Evolutionary conservation across 2,888 invertebrate genomes (phyloP), one percentile per base, ranked within the genome.

Genomic region (Malthinus flaveolus): DNA sequence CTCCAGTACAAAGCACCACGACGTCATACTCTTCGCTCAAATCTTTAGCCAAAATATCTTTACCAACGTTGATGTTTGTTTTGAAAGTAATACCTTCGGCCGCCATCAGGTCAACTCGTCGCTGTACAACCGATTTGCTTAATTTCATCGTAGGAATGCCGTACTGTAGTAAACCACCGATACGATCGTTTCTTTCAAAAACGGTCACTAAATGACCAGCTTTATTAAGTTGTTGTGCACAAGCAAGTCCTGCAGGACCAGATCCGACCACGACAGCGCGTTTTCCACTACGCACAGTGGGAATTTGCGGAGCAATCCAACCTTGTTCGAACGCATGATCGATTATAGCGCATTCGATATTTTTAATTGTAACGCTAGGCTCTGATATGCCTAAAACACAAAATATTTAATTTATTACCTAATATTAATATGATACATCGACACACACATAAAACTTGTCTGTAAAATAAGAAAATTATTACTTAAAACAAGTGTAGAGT

Each of bases 121-220:
- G 82, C 71, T 93, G 91, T 0, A 99, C 96, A 52, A 96, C 94
- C 61, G 90, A 86, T 79, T 98, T 99, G 73, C 93, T 90, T 7
- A 99, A 83, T 81, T 99, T 99, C 98, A 99, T 99, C 6, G 95
- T 95, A 10, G 99, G 99, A 75, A 99, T 99, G 57, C 99, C 99
- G 79, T 99, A 99, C 74, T 96, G 94, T 46, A 99, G 82, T 13
- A 99, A 83, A 0, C 99, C 99, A 56, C 98, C 98, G 3, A 95
- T 82, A 7, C 95, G 87, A 79, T 98, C 97, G 79, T 98, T 98
- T 56, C 98, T 86, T 77, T 99, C 99, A 80, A 91, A 98, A 35
- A 99, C 97, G 0, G 95, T 96, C 1, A 98, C 95, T n/a, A 81
- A 81, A 81, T 99, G 97, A 0, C 98, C 98, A 42, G 92, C 95